Conservation (phyloP, 1,140 invertebrate species). For the Samia ricini region DNA sequence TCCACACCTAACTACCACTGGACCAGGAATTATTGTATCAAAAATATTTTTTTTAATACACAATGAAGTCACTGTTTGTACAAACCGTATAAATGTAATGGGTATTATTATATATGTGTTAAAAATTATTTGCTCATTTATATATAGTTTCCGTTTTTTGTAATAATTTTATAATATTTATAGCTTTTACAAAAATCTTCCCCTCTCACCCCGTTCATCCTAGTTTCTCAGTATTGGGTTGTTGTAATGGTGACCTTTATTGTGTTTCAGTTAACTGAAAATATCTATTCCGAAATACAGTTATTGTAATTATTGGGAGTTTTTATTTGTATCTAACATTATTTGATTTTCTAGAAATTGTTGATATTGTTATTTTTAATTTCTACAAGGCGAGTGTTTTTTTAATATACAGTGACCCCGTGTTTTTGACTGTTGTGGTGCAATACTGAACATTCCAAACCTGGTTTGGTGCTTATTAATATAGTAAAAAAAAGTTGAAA, state of each 20-base stretch:
- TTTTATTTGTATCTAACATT: conserved; percentile 25
- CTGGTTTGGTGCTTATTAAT: conserved; percentile 75
- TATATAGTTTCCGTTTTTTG: background rate
- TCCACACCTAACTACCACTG: conserved; percentile 53
- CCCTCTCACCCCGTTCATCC: no score
- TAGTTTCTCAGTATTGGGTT: conserved; percentile 26
- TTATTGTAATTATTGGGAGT: conserved; percentile 25
- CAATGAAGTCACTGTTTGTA: conserved; percentile 72
- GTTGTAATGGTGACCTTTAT: conserved; percentile 75
- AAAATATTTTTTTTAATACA: conserved; percentile 42
- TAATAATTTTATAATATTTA: background rate
- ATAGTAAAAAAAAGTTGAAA: conserved; percentile 71
- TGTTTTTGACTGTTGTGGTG: conserved; percentile 66
- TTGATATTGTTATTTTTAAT: conserved; percentile 36
- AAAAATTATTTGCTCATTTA: background rate
- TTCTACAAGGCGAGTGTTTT: background rate
- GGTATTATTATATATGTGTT: background rate
- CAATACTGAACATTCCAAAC: conserved; percentile 77
- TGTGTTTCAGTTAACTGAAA: conserved; percentile 48
- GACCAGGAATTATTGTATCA: conserved; percentile 32
- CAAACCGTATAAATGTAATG: conserved; percentile 34
- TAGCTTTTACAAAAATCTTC: no score
- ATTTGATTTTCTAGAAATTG: conserved; percentile 9
- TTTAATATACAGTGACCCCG: background rate
- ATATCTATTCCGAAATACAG: conserved; percentile 48